Base-by-base conservation (phyloP, 2,113 vertebrate genomes). In the Dipodomys spectabilis region DNA sequence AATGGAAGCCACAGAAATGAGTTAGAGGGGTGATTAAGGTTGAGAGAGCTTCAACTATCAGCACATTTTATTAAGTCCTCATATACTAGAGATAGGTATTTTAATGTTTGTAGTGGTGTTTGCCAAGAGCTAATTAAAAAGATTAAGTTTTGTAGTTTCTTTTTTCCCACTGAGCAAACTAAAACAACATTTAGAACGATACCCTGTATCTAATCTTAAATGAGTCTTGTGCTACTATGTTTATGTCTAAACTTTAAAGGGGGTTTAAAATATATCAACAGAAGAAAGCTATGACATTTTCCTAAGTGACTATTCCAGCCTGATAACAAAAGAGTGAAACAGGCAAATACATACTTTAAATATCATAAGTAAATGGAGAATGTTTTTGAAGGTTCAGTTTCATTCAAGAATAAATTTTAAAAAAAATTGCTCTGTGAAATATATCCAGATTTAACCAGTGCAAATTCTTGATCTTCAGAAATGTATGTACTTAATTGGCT, bases 81-180 rank as follows among this genome's bases (percentile, higher is more conserved):
- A 72, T 68, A 93, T 88, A 86, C 45, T 8, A 49, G 32, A 83
- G 94, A 97, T 71, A 95, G 94, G 81, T 81, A 12, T 78, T 96
- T 91, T 86, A 93, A 91, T 74, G 60, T 45, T 73, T 94, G 69
- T 82, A 69, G 44, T 15, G 77, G 62, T 45, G 74, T 86, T 96
- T 96, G 95, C 96, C 96, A 97, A 95, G 71, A 97, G 83, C 86
- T 97, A 97, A 97, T 97, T 97, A 97, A 83, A 68, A 27, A 32
- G 96, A 96, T 93, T 95, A 95, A 94, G 32, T 49, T 93, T 28
- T 65, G 30, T 53, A 94, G 25, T 80, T 95, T 82, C 94, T 90
- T 74, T 72, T 86, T 93, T 94, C 88, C 92, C 85, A 88, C 4
- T 93, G 82, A 86, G 45, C 80, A 73, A 97, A 94, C 87, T 79